Percentiles rank a stretch among this genome's conserved stretches.
Evolutionary conservation across 2,797 vertebrate genomes (phyloP).

Genomic region (Acestrorhynchus altus): DNA sequence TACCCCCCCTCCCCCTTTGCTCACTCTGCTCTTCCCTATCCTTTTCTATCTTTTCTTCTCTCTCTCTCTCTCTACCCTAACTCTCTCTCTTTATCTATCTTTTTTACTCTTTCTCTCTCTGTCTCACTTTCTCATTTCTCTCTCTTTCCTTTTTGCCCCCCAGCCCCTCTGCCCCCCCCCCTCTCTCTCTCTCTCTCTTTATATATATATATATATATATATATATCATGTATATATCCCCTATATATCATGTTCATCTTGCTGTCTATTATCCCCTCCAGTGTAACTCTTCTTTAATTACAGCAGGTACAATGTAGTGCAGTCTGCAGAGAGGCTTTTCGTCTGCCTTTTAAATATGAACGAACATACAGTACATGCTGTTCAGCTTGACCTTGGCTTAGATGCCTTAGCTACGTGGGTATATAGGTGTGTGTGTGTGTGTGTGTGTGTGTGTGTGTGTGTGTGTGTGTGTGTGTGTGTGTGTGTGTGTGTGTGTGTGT

Average conservation of each 20-base stretch:
- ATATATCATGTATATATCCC: no score
- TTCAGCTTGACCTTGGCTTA: constrained; percentile 35
- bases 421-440: constrained; percentile 19
- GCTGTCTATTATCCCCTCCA: not conserved
- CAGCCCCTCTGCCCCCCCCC: no score
- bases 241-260: not conserved
- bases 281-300: constrained; percentile 14
- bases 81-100: not conserved
- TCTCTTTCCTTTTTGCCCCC: not conserved
- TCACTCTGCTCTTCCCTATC: not conserved
- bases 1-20: not conserved
- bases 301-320: not conserved
- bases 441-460: constrained; percentile 9
- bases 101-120: not conserved
- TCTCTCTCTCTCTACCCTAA: not conserved
- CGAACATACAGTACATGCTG: constrained; percentile 25
- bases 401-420: not conserved
- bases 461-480: constrained; percentile 25
- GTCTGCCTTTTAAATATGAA: constrained; percentile 30
- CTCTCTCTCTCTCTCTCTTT: not conserved
- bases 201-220: not conserved
- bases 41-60: not conserved
- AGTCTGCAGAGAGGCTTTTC: constrained; percentile 45
- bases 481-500: constrained; percentile 20
- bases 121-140: not conserved